These are phyloP conservation scores for Cyprinella venusta DNA, from an alignment of 2,797 vertebrate species.

Conservation along the genomic window DNA sequence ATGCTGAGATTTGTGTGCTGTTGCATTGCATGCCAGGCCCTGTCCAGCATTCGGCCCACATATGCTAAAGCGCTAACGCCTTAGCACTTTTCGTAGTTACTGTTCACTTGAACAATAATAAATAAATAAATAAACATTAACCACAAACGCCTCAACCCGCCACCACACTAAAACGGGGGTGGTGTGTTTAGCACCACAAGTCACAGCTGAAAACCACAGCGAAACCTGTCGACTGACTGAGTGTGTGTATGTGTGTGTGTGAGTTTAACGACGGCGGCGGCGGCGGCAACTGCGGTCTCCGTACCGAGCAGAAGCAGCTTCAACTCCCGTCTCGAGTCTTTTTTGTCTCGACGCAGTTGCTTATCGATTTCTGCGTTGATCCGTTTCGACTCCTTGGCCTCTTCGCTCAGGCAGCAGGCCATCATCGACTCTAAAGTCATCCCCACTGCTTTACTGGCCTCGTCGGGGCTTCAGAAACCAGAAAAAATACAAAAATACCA, in stretches of 20 bases:
- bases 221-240: slow-evolving; percentile 49
- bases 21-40: slow-evolving; percentile 33
- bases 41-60: slow-evolving; percentile 26
- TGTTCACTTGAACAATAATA: background rate
- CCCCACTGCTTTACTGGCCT: slow-evolving; percentile 75
- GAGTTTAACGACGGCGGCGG: slow-evolving; percentile 23
- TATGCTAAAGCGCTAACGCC: slow-evolving; percentile 32
- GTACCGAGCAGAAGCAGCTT: slow-evolving; percentile 95
- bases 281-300: slow-evolving; percentile 48
- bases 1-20: slow-evolving; percentile 39
- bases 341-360: slow-evolving; percentile 95
- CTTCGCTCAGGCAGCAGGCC: slow-evolving; percentile 99
- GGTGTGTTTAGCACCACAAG: background rate
- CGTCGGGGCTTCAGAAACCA: slow-evolving; percentile 46
- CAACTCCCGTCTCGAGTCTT: slow-evolving; percentile 92
- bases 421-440: slow-evolving; percentile 99
- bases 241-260: background rate
- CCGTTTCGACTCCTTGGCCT: slow-evolving; percentile 98
- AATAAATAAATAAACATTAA: background rate
- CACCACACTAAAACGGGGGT: background rate
- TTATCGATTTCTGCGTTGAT: slow-evolving; percentile 99
- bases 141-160: background rate
- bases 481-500: background rate
- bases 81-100: slow-evolving; percentile 24
- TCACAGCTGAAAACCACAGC: slow-evolving; percentile 30